Percentiles rank a stretch among this genome's conserved stretches.
These are phyloP conservation scores for Tortricodes alternella DNA, from an alignment of 2,888 invertebrate species.

Conservation along the genomic window DNA sequence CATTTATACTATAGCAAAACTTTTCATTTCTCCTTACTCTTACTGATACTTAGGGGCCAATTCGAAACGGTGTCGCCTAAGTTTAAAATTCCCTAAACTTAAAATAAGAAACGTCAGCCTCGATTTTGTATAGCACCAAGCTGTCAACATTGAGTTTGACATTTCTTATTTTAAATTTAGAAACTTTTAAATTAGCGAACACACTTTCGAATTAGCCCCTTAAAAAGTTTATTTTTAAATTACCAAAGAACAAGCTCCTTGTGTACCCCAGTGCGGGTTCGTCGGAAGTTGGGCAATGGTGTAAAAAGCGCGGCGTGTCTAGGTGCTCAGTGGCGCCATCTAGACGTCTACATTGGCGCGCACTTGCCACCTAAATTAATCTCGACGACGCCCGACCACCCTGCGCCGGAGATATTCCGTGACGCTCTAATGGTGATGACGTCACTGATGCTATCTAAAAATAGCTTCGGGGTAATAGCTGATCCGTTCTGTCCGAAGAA, in stretches of 20 bases:
- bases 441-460: constrained; percentile 23
- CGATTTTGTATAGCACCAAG: too few species aligned
- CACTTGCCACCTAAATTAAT: constrained; percentile 66
- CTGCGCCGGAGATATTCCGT: constrained; percentile 40
- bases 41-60: too few species aligned
- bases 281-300: constrained; percentile 58
- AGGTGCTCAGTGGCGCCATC: constrained; percentile 71
- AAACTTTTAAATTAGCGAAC: too few species aligned
- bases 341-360: constrained; percentile 80
- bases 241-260: constrained; percentile 16
- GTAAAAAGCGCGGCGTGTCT: constrained; percentile 60
- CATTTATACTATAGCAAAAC: too few species aligned
- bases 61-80: too few species aligned
- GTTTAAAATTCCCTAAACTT: too few species aligned
- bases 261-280: constrained; percentile 45
- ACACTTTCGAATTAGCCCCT: too few species aligned
- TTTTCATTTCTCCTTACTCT: too few species aligned
- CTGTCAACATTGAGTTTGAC: too few species aligned
- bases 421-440: constrained; percentile 36
- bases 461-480: not conserved
- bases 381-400: constrained; percentile 38
- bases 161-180: too few species aligned
- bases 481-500: too few species aligned
- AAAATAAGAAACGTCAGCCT: too few species aligned
- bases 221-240: not conserved